These are phyloP conservation scores for Lasioglossum figueresi DNA, from an alignment of 2,888 invertebrate species.

Conservation along the genomic window DNA sequence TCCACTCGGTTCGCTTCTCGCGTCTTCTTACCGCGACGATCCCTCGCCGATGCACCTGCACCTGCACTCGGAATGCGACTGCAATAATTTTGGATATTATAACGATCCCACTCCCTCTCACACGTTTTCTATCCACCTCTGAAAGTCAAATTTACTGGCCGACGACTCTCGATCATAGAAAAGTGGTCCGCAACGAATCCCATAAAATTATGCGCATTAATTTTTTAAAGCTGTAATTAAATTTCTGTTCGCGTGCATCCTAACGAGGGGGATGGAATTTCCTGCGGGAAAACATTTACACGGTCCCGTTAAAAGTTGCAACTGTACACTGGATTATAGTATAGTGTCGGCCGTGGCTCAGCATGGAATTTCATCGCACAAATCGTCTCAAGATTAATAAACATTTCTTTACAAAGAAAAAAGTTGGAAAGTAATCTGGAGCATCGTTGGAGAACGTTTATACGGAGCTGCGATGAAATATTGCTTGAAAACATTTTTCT, in stretches of 20 bases:
- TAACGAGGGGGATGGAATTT: not conserved
- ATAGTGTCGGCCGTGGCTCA: not conserved
- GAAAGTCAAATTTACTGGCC: not conserved
- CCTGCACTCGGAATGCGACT: conserved; percentile 42
- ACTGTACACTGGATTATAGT: not conserved
- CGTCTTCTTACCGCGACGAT: conserved; percentile 48
- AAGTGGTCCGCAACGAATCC: not conserved
- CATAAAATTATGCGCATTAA: not conserved
- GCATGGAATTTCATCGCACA: not conserved
- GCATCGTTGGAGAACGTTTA: not conserved
- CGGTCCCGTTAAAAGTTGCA: not conserved
- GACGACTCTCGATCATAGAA: not conserved
- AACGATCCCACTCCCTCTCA: not conserved
- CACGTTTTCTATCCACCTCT: no score
- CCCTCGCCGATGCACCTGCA: conserved; percentile 49
- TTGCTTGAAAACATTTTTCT: not conserved
- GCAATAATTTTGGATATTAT: conserved; percentile 33
- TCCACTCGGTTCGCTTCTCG: conserved; percentile 46
- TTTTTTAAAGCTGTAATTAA: not conserved
- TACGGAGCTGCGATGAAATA: not conserved
- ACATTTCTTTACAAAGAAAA: not conserved
- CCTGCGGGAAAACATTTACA: not conserved
- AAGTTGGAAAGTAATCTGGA: not conserved
- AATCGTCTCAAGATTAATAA: not conserved
- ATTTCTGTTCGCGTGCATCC: not conserved